Evolutionary conservation across 2,888 invertebrate genomes (phyloP).

Genomic region (Podotricha telesiphe): DNA sequence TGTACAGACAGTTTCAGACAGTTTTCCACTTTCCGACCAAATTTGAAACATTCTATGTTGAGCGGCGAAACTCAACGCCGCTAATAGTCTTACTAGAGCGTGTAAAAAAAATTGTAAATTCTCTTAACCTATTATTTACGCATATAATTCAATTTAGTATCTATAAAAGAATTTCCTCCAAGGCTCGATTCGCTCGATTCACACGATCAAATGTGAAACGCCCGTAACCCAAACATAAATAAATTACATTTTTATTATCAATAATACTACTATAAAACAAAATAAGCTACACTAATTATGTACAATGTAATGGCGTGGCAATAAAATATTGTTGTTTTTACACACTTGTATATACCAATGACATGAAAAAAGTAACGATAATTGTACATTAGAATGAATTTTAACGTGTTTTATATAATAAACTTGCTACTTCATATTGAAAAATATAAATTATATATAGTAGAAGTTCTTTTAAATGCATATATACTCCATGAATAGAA

Average conservation of each 20-base stretch:
- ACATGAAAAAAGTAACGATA: too few species aligned
- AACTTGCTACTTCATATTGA: not conserved
- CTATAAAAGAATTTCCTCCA: constrained; percentile 1
- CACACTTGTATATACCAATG: not conserved
- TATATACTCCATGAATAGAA: too few species aligned
- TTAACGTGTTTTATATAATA: not conserved
- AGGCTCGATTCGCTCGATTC: constrained; percentile 18
- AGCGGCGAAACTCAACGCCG: too few species aligned
- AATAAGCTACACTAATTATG: not conserved
- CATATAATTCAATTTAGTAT: not conserved
- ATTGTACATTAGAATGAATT: not conserved
- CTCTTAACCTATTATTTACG: not conserved
- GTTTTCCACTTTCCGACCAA: too few species aligned
- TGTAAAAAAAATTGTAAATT: too few species aligned
- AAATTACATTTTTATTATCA: not conserved
- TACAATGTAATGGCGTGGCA: not conserved
- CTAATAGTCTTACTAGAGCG: too few species aligned
- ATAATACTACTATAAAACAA: not conserved
- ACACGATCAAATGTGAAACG: constrained; percentile 6
- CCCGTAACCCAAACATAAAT: not conserved
- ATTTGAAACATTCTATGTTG: too few species aligned
- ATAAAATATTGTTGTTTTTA: not conserved
- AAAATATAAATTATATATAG: too few species aligned
- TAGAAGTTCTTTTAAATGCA: too few species aligned
- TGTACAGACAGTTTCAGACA: too few species aligned